Evolutionary conservation across 2,888 invertebrate genomes (phyloP).

Genomic region (Leucophenga maculata): DNA sequence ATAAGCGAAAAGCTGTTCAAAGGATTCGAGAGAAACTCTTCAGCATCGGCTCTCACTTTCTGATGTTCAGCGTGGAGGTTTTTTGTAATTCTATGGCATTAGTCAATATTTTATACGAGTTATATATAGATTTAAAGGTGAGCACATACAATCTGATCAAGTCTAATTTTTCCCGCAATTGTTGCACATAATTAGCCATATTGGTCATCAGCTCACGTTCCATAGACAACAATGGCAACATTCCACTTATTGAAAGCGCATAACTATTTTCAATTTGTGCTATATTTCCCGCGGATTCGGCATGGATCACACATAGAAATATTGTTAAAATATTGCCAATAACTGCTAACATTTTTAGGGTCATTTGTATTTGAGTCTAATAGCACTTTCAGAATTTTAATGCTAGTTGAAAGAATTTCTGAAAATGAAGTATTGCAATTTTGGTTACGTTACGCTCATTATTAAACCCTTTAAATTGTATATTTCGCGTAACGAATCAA

Average conservation of each 20-base stretch:
- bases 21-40: conserved; percentile 57
- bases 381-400: too few relatives aligned
- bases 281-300: too few relatives aligned
- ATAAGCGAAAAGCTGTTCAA: conserved; percentile 54
- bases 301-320: too few relatives aligned
- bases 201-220: conserved; percentile 47
- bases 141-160: conserved; percentile 42
- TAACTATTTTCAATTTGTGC: neutral
- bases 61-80: conserved; percentile 45
- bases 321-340: too few relatives aligned
- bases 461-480: too few relatives aligned
- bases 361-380: too few relatives aligned
- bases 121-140: neutral
- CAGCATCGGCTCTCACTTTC: conserved; percentile 40
- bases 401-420: too few relatives aligned
- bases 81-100: conserved; percentile 31
- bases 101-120: too few relatives aligned
- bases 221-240: conserved; percentile 46
- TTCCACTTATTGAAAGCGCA: conserved; percentile 45
- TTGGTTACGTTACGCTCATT: too few relatives aligned
- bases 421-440: too few relatives aligned
- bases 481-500: too few relatives aligned
- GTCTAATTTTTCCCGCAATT: conserved; percentile 48
- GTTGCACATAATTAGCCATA: conserved; percentile 46
- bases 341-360: too few relatives aligned